Base-by-base conservation (phyloP, 2,888 invertebrate genomes). In the Euproctis similis region DNA sequence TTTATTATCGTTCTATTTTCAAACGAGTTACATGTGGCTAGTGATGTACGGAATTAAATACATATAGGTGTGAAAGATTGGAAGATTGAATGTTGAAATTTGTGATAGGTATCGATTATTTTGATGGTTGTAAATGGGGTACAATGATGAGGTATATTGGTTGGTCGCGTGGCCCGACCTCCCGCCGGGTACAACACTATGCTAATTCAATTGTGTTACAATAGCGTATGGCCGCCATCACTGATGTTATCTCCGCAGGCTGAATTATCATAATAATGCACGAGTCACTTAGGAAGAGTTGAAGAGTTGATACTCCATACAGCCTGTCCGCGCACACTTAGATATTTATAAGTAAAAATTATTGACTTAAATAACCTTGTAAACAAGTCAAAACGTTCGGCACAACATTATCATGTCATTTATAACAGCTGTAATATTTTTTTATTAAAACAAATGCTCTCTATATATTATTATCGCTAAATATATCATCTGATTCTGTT, bases 151-250 rank as follows among this genome's bases (percentile, higher is more conserved):
- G 53, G 52, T 53, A 47, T 46, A 56, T 53, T 56, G 71, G 63
- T n/a, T 62, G 74, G 78, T 76, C 81, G 78, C 80, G 78, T 80
- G 80, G 75, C 75, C 41, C 51, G 80, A 75, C 81, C 82, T 72
- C 82, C 82, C 76, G 78, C 65, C 54, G 76, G 57, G 62, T 59
- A 34, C 27, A 34, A 12, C 53, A 64, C 80, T 78, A 82, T 82
- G 84, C 80, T 84, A 84, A 84, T 84, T 82, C 82, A 82, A 81
- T 82, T 82, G 82, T 82, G 72, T 75, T 67, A 63, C 51, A 59
- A 66, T 66, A 71, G 62, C 63, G 65, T 65, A 73, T 70, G 66
- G 63, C 64, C 53, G 49, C 30, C 22, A 28, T 33, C 21, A n/a
- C 59, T 54, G 71, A 82, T 81, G 77, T 59, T 61, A 73, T 76